Evolutionary conservation across 2,888 invertebrate species (phyloP).

Genomic region (Drosophila mimetica): DNA sequence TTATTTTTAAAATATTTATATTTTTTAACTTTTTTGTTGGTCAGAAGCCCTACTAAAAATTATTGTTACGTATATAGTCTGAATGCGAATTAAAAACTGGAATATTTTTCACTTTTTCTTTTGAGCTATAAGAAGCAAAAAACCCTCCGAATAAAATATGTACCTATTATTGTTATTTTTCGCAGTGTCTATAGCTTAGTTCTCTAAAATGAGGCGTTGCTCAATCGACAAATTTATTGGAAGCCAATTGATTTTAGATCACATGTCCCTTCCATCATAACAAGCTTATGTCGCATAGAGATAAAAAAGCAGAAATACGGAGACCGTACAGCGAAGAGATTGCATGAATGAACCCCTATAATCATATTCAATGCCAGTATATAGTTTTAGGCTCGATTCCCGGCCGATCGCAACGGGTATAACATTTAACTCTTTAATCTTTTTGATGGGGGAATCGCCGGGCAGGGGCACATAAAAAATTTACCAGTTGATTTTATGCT

Average conservation of each 20-base stretch:
- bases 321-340: background rate
- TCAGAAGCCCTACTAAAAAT: too few relatives aligned
- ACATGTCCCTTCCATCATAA: slow-evolving; percentile 57
- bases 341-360: slow-evolving; percentile 50
- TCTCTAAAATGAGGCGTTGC: slow-evolving; percentile 4
- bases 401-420: slow-evolving; percentile 33
- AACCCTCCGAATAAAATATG: background rate
- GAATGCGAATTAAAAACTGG: too few relatives aligned
- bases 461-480: slow-evolving; percentile 71
- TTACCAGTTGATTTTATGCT: slow-evolving; percentile 81
- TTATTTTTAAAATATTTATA: too few relatives aligned
- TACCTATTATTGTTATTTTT: background rate
- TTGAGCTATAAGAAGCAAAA: too few relatives aligned
- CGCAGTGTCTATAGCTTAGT: slow-evolving; percentile 1
- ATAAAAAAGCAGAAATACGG: slow-evolving; percentile 14
- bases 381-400: slow-evolving; percentile 32
- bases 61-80: too few relatives aligned
- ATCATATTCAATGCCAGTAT: slow-evolving; percentile 63
- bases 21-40: too few relatives aligned
- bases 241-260: slow-evolving; percentile 64
- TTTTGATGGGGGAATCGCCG: slow-evolving; percentile 46
- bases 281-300: slow-evolving; percentile 50
- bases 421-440: slow-evolving; percentile 80
- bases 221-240: slow-evolving; percentile 44
- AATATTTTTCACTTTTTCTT: too few relatives aligned